Base-by-base conservation (phyloP, 2,888 invertebrate genomes). In the Junonia oenone region DNA sequence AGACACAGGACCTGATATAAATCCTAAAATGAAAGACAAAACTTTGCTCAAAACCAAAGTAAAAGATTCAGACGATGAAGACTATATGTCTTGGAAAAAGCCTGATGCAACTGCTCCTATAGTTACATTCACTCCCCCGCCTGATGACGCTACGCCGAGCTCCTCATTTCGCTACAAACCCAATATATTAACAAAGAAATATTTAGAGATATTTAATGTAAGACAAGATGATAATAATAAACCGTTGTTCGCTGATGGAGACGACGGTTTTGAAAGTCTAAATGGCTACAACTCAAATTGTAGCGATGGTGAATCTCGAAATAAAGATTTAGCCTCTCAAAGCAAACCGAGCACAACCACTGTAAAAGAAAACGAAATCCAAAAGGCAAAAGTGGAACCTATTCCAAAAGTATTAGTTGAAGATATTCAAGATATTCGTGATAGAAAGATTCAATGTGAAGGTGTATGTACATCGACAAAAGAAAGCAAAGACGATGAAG, bases 181-280 rank as follows among this genome's bases (percentile, higher is more conserved):
- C 33, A 85, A 86, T 48, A 67, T 81, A 61, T 66, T 90, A 45
- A 90, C 88, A n/a, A 87, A 83, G 65, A 90, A 85, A 64, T 83
- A 85, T 61, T 67, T 90, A 55, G 88, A 89, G 69, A 83, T 77
- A n/a, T 86, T 87, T 56, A 88, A 88, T 56, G 78, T 85, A 11
- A 68, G 81, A 55, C 82, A 83, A 55, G 76, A 76, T 51, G 73
- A 76, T 55, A 67, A 71, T 22, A 76, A 76, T 26, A 76, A 75
- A 68, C 75, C 78, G 0, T 71, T 76, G 50, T 76, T 87, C 43
- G 84, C 85, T 26, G 91, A 91, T 58, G 90, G 95, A 73, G 96
- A 96, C 72, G 96, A 96, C 72, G 96, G 96, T 11, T 96, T 96
- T 70, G 96, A 96, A 83, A 96, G 96, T 76, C 91, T 96, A 6